Base-by-base conservation (phyloP, 1,140 invertebrate species). In the Apolygus lucorum region DNA sequence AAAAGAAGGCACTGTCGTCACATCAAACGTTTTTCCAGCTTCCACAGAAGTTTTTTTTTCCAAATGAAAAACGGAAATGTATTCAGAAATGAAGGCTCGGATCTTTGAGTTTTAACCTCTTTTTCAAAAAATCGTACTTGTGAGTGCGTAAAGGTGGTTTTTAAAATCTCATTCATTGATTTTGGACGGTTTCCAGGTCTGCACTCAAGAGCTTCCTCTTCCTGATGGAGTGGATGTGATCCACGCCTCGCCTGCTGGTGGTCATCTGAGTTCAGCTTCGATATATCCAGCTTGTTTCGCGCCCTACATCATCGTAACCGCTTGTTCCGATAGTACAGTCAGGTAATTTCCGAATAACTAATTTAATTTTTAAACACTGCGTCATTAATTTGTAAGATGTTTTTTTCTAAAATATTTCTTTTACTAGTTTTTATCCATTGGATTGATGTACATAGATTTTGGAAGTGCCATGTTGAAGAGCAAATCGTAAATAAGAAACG, bases 241-340 rank as follows among this genome's bases (percentile, higher is more conserved):
- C 67, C 91, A 94, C 79, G 95, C 94, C 0, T 87, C 91, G 0
- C 92, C 95, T 2, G 92, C 96, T 0, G 96, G 95, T 2, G 96
- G 96, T 1, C 96, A 99, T 81, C 81, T 98, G 25, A 96, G 95
- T 77, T 98, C 95, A n/a, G 94, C 96, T 0, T 96, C 94, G 34
- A 96, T 99, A 75, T 99, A 99, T 81, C 95, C 96, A 22, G 95
- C 95, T 52, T 99, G 96, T 80, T 90, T 96, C 78, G 95, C 96
- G 0, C 96, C 96, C 0, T 99, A 98, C 76, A 91, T 96, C 63
- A 84, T 99, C 63, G 90, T 93, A 0, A 98, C 95, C 0, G 95
- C 95, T 21, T 96, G 93, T 75, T 91, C 91, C 28, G 94, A 96
- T 77, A 92, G 90, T 70, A 85, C 89, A 22, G 82, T 90, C 13